These are phyloP conservation scores for Mermis nigrescens DNA, from an alignment of 2,888 invertebrate genomes.

Conservation along the genomic window DNA sequence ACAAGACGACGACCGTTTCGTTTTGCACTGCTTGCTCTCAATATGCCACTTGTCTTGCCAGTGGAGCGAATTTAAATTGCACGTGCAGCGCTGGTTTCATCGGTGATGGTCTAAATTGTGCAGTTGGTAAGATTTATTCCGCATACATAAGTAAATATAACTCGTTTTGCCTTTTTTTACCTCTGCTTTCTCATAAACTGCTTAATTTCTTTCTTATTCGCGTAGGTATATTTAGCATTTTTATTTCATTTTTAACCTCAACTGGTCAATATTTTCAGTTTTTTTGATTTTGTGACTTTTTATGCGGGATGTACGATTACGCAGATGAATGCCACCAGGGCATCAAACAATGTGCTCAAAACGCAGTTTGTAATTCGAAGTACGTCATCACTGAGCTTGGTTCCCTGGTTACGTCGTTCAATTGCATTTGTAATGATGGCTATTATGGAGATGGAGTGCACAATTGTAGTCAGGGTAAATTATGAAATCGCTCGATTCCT, in stretches of 20 bases:
- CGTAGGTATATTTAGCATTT: too few relatives aligned
- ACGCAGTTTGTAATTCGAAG: not conserved
- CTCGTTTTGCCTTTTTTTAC: too few relatives aligned
- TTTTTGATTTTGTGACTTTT: not conserved
- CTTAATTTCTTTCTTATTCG: too few relatives aligned
- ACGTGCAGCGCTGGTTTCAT: not conserved
- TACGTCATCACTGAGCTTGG: not conserved
- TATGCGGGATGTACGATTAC: not conserved
- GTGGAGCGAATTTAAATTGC: not conserved
- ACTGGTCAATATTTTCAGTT: too few relatives aligned
- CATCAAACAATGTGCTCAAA: not conserved
- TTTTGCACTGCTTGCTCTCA: not conserved
- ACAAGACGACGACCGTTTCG: not conserved
- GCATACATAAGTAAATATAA: too few relatives aligned
- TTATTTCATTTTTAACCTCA: too few relatives aligned
- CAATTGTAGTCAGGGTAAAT: not conserved
- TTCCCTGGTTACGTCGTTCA: not conserved
- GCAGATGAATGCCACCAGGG: not conserved
- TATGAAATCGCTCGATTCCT: not conserved
- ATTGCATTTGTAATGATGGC: not conserved
- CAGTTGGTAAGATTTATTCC: slow-evolving; percentile 1
- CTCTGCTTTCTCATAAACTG: too few relatives aligned
- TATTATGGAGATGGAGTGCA: not conserved
- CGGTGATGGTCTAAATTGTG: not conserved
- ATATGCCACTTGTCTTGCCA: not conserved